Percentiles rank a stretch among this genome's conserved stretches.
Evolutionary conservation across 2,888 invertebrate species (phyloP).

Genomic region (Hoplodrina ambigua): DNA sequence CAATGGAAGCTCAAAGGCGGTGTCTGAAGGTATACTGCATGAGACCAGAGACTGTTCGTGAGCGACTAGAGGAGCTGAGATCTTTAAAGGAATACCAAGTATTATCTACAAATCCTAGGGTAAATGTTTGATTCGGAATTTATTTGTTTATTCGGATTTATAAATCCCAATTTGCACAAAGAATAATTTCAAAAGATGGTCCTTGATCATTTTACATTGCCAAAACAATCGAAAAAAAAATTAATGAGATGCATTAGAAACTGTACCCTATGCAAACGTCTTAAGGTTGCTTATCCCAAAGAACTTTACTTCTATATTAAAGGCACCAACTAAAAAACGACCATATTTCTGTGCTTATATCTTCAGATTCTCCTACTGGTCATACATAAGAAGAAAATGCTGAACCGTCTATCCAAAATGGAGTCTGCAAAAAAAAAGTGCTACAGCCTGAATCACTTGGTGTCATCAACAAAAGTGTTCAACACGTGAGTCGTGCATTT

Average conservation of each 20-base stretch:
- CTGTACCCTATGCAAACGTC: background rate
- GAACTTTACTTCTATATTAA: background rate
- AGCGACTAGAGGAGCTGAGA: constrained; percentile 90
- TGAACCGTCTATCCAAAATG: constrained; percentile 79
- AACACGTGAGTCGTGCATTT: constrained; percentile 78
- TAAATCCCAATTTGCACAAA: too few relatives aligned
- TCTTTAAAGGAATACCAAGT: constrained; percentile 91
- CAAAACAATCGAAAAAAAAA: background rate
- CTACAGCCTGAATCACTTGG: constrained; percentile 83
- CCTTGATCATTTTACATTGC: background rate
- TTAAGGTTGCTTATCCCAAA: background rate
- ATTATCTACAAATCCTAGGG: constrained; percentile 91
- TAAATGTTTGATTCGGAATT: constrained; percentile 67
- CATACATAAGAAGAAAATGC: constrained; percentile 83
- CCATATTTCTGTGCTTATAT: background rate
- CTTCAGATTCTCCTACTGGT: constrained; percentile 81
- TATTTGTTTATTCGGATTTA: too few relatives aligned
- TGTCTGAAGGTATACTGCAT: constrained; percentile 91
- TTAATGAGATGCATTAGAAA: background rate
- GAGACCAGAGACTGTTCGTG: constrained; percentile 89
- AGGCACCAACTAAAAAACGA: background rate
- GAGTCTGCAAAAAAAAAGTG: constrained; percentile 83
- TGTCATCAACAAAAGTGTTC: constrained; percentile 81
- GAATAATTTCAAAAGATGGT: fast-evolving
- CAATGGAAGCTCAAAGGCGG: constrained; percentile 86